Conservation (phyloP, 2,888 invertebrate genomes). For the Argynnis bischoffii region DNA sequence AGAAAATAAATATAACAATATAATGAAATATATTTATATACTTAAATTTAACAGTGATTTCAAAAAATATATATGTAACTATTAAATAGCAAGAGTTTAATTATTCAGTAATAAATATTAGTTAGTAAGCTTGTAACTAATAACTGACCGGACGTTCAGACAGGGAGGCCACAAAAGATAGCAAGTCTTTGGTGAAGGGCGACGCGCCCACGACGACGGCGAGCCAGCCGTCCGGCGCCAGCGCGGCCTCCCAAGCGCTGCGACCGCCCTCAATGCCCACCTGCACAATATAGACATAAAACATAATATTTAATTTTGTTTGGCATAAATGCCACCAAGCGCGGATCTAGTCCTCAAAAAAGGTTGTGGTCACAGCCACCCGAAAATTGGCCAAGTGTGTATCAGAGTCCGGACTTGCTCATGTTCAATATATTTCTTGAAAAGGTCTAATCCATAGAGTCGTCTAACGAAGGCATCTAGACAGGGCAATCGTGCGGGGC, state of each 20-base stretch:
- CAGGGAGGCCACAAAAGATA: constrained; percentile 54
- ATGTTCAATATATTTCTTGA: no score
- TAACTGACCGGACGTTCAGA: constrained; percentile 49
- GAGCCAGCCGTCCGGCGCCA: constrained; percentile 61
- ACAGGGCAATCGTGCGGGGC: no score
- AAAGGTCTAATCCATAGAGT: no score
- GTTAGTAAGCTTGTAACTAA: neutral
- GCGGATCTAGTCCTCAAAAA: no score
- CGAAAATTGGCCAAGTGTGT: no score
- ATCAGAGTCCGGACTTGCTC: no score
- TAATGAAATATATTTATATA: neutral
- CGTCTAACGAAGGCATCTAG: no score
- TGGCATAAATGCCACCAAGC: no score
- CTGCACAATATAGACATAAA: constrained; percentile 45
- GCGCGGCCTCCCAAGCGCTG: constrained; percentile 55
- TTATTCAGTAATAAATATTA: no score
- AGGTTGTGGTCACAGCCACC: no score
- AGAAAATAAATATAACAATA: no score
- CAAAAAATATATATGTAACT: neutral
- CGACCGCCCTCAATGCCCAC: constrained; percentile 62
- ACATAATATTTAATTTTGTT: neutral
- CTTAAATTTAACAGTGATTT: neutral
- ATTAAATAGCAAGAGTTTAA: neutral
- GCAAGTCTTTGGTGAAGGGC: constrained; percentile 62
- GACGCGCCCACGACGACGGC: constrained; percentile 65